A percentile compares a stretch with the other conserved stretches of the same genome.
Conservation (phyloP, 2,888 invertebrate species). For the Eucera pruinosa region DNA sequence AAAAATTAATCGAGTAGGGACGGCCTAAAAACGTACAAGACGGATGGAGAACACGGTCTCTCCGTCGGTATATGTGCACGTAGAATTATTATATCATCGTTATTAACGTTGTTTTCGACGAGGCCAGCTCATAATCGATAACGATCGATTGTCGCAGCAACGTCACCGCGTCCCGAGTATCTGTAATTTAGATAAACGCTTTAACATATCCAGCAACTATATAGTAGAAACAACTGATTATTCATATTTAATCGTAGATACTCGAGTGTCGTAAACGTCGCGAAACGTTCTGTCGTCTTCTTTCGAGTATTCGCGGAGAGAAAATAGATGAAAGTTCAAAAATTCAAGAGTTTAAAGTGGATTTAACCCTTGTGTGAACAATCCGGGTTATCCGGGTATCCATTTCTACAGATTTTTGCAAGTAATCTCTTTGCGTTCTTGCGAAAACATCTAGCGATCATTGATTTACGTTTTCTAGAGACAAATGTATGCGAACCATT, state of each 20-base stretch:
- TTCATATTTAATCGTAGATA: constrained; percentile 12
- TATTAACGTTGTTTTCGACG: constrained; percentile 12
- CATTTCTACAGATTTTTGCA: too few relatives aligned
- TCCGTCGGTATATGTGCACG: constrained; percentile 42
- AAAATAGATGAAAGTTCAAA: too few relatives aligned
- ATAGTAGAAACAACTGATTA: constrained; percentile 15
- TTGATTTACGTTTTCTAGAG: too few relatives aligned
- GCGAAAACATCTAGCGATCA: too few relatives aligned
- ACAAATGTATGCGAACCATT: too few relatives aligned
- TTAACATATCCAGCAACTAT: constrained; percentile 43
- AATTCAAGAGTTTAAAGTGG: too few relatives aligned
- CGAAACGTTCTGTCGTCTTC: not conserved
- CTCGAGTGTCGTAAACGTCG: not conserved
- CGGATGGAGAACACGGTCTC: constrained; percentile 24
- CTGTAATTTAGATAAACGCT: constrained; percentile 18
- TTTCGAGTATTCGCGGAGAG: not conserved
- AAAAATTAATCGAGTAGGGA: constrained; percentile 73
- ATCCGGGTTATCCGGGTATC: too few relatives aligned
- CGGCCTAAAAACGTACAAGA: constrained; percentile 76
- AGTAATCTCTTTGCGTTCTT: too few relatives aligned
- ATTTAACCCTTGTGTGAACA: too few relatives aligned
- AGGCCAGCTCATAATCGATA: constrained; percentile 7
- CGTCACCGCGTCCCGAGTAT: not conserved
- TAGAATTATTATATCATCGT: constrained; percentile 21
- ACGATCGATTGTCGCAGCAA: not conserved